Percentiles rank a stretch among this genome's conserved stretches.
Evolutionary conservation across 2,113 vertebrate genomes (phyloP).

Genomic region (Craseonycteris thonglongyai): DNA sequence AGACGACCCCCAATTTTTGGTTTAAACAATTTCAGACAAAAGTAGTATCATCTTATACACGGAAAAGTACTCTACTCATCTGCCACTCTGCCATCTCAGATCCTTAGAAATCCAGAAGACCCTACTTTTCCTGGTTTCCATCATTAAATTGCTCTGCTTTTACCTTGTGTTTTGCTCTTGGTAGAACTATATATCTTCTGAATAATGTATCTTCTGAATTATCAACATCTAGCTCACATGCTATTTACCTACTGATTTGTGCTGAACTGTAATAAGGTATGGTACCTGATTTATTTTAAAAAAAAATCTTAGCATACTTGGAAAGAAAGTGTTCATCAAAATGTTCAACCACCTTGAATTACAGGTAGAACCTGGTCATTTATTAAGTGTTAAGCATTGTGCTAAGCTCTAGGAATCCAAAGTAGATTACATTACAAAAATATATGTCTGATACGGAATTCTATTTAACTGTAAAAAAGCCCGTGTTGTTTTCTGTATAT

Average conservation of each 20-base stretch:
- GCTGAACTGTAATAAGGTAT: neutral
- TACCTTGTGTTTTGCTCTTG: neutral
- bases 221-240: neutral
- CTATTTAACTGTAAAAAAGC: neutral
- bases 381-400: neutral
- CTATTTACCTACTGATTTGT: neutral
- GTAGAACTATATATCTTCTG: neutral
- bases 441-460: neutral
- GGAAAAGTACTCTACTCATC: too few relatives aligned
- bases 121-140: neutral
- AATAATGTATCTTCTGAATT: neutral
- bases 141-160: neutral
- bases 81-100: neutral
- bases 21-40: too few relatives aligned
- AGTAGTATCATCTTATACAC: too few relatives aligned
- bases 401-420: neutral
- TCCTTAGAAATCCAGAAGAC: neutral
- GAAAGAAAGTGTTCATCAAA: neutral
- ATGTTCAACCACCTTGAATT: neutral
- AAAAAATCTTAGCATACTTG: neutral
- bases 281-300: neutral
- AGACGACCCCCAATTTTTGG: too few relatives aligned
- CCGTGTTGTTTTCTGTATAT: neutral
- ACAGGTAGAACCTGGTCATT: neutral
- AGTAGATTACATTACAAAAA: neutral